phyloP scores from a whole-genome alignment of 2,888 invertebrate genomes.

The Eristalis arbustorum region DNA sequence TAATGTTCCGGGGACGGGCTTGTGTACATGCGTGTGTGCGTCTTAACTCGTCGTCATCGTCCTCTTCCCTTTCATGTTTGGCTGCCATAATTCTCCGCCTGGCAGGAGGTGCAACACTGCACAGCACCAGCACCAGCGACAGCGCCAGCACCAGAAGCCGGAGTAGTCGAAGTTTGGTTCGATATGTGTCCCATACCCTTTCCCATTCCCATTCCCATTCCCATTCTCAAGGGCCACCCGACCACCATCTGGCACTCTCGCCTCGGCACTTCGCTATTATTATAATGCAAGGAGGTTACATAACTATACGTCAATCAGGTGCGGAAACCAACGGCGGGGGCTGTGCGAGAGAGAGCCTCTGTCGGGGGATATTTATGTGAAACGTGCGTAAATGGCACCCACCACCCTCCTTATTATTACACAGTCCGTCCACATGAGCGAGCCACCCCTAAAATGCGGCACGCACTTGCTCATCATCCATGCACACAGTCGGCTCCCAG shows the following conservation, averaged over 20 bases:
- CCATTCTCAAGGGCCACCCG: background rate
- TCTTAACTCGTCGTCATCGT: constrained; percentile 10
- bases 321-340: constrained; percentile 50
- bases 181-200: constrained; percentile 23
- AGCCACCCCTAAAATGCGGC: constrained; percentile 65
- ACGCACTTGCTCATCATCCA: constrained; percentile 68
- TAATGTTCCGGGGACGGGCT: constrained; percentile 61
- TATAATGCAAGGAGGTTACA: constrained; percentile 70
- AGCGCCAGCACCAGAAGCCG: background rate
- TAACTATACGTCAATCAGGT: constrained; percentile 70
- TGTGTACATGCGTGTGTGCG: constrained; percentile 39
- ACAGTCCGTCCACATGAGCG: constrained; percentile 31
- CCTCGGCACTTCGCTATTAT: constrained; percentile 39
- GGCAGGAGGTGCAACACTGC: constrained; percentile 51
- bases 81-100: constrained; percentile 3
- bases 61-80: constrained; percentile 4
- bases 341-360: constrained; percentile 14
- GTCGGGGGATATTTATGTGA: constrained; percentile 65
- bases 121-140: no score
- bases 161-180: constrained; percentile 31
- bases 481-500: constrained; percentile 53
- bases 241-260: background rate
- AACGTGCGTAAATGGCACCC: constrained; percentile 62
- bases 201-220: no score
- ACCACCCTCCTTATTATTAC: background rate